Evolutionary conservation across 2,888 invertebrate species (phyloP).

Genomic region (Lasius platythorax): DNA sequence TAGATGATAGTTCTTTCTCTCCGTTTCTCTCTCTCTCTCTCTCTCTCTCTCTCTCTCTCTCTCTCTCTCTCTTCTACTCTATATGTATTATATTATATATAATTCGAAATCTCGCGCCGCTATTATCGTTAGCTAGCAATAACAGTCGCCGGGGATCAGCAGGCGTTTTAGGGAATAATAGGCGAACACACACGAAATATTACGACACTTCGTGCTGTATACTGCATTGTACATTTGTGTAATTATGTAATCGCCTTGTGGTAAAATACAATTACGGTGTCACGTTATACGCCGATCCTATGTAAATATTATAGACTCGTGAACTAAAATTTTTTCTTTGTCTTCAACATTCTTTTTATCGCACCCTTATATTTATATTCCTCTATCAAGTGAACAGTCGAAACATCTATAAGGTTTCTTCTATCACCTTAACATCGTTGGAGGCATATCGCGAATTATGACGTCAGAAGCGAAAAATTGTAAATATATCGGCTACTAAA

Average conservation of each 20-base stretch:
- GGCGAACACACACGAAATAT: slow-evolving; percentile 44
- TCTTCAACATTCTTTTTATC: background rate
- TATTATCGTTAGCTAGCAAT: slow-evolving; percentile 57
- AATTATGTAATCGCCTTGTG: slow-evolving; percentile 75
- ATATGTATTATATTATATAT: slow-evolving; percentile 49
- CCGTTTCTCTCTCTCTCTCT: too few relatives aligned
- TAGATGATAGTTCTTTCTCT: background rate
- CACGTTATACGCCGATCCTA: slow-evolving; percentile 57
- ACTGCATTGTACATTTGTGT: slow-evolving; percentile 77
- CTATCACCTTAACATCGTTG: background rate
- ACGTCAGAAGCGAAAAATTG: background rate
- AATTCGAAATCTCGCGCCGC: slow-evolving; percentile 22
- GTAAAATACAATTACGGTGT: slow-evolving; percentile 69
- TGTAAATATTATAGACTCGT: slow-evolving; percentile 8
- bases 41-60: background rate
- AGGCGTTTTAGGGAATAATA: slow-evolving; percentile 35
- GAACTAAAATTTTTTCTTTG: background rate
- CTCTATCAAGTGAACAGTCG: background rate
- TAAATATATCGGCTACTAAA: background rate
- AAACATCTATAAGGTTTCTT: background rate
- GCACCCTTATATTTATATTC: background rate
- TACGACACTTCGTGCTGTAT: slow-evolving; percentile 67
- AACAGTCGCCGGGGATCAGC: slow-evolving; percentile 44
- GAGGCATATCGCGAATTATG: background rate
- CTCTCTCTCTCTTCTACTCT: background rate